A percentile compares a stretch with the other conserved stretches of the same genome.
These are phyloP conservation scores for Gastrophryne carolinensis DNA, from an alignment of 2,797 vertebrate genomes.

Conservation along the genomic window DNA sequence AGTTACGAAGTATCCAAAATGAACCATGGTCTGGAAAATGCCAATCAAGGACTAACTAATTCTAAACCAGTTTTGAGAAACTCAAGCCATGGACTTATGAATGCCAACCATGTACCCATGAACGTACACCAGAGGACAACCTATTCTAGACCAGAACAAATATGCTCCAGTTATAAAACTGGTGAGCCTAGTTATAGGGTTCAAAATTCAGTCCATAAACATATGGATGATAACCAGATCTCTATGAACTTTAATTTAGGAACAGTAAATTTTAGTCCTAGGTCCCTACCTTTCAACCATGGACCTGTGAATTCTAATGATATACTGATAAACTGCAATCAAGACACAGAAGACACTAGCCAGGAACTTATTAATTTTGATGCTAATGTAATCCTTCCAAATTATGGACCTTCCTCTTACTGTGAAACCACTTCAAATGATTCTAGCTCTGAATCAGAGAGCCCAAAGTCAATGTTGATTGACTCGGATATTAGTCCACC, in stretches of 20 bases:
- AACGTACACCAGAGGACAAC: not conserved
- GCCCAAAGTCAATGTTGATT: not conserved
- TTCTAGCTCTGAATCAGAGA: not conserved
- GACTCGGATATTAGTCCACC: not conserved
- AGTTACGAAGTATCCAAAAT: not conserved
- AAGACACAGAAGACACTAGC: not conserved
- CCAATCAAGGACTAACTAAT: not conserved
- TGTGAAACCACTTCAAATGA: not conserved
- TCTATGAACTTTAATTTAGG: conserved; percentile 8
- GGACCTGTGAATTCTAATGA: not conserved
- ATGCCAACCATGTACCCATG: not conserved
- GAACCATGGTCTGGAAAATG: not conserved
- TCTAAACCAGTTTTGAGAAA: not conserved
- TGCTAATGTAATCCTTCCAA: not conserved
- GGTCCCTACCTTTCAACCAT: not conserved
- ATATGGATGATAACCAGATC: not conserved
- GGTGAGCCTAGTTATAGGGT: not conserved
- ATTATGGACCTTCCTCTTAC: not conserved
- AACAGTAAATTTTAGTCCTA: not conserved
- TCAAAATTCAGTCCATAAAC: not conserved
- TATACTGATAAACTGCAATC: not conserved
- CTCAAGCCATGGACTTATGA: not conserved
- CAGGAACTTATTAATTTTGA: conserved; percentile 11
- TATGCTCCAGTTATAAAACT: not conserved
- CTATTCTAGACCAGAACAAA: not conserved